phyloP scores from a whole-genome alignment of 2,888 invertebrate species.

The Pemphredon lugubris region DNA sequence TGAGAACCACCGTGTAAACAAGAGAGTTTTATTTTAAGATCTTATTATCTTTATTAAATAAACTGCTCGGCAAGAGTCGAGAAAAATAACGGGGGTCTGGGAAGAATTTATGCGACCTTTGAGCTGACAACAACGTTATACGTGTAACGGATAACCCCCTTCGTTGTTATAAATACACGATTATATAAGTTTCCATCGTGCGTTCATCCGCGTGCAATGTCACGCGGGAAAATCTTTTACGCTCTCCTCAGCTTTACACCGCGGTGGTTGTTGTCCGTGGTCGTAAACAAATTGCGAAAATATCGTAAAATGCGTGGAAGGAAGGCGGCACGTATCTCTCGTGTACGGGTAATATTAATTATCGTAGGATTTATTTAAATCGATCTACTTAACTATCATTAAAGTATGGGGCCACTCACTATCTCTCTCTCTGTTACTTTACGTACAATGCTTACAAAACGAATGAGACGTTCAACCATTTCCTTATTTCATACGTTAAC shows the following conservation, averaged over 20 bases:
- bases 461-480: background rate
- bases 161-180: constrained; percentile 48
- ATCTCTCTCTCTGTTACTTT: too few species aligned
- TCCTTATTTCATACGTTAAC: background rate
- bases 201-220: constrained; percentile 41
- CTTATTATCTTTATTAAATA: background rate
- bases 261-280: constrained; percentile 27
- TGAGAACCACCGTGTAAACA: too few species aligned
- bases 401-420: too few species aligned
- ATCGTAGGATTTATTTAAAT: background rate
- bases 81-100: background rate
- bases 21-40: too few species aligned
- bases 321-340: background rate
- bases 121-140: constrained; percentile 16
- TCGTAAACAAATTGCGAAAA: constrained; percentile 33
- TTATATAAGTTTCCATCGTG: constrained; percentile 41
- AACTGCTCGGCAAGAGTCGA: background rate
- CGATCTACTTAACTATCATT: too few species aligned
- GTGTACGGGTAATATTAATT: too few species aligned
- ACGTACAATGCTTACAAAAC: too few species aligned
- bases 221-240: constrained; percentile 36
- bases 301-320: constrained; percentile 16
- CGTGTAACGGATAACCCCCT: constrained; percentile 17
- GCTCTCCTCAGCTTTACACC: constrained; percentile 42
- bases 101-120: constrained; percentile 16